Percentiles rank a stretch among this genome's conserved stretches.
Conservation (phyloP, 2,888 invertebrate species). For the Coelinius sp. region DNA sequence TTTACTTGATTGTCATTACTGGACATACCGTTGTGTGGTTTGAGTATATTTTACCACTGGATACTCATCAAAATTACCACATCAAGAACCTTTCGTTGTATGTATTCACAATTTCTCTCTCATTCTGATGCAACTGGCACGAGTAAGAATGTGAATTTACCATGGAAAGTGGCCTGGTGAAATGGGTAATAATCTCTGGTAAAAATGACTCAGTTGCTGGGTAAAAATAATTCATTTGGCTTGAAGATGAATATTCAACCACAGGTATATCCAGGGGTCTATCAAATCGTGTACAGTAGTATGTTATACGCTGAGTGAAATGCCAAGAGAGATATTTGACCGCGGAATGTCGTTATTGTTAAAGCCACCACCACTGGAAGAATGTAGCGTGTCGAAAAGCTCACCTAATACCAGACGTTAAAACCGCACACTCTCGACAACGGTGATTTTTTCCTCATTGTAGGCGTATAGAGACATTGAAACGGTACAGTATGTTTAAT, state of each 20-base stretch:
- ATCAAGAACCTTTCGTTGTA: background rate
- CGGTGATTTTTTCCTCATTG: background rate
- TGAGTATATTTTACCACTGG: conserved; percentile 13
- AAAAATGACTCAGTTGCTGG: background rate
- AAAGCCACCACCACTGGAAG: conserved; percentile 16
- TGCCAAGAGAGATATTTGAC: conserved; percentile 34
- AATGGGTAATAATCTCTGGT: conserved; percentile 19
- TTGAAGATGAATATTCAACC: conserved; percentile 10
- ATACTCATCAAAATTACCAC: conserved; percentile 11
- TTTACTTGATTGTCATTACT: conserved; percentile 62
- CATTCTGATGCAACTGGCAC: background rate
- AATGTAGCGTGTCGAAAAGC: conserved; percentile 14
- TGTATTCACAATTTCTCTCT: background rate
- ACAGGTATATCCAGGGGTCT: background rate
- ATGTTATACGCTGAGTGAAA: background rate
- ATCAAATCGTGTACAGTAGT: conserved; percentile 1
- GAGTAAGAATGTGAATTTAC: conserved; percentile 21
- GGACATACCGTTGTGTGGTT: conserved; percentile 19
- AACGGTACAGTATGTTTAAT: conserved; percentile 13
- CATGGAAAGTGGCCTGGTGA: conserved; percentile 31
- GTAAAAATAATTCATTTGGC: conserved; percentile 2
- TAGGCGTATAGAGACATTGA: conserved; percentile 6
- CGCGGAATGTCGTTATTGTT: conserved; percentile 42
- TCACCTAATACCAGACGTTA: conserved; percentile 6
- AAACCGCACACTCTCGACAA: background rate